Percentiles rank a stretch among this genome's conserved stretches.
phyloP scores from a whole-genome alignment of 2,888 invertebrate species.

The Pollenia angustigena region DNA sequence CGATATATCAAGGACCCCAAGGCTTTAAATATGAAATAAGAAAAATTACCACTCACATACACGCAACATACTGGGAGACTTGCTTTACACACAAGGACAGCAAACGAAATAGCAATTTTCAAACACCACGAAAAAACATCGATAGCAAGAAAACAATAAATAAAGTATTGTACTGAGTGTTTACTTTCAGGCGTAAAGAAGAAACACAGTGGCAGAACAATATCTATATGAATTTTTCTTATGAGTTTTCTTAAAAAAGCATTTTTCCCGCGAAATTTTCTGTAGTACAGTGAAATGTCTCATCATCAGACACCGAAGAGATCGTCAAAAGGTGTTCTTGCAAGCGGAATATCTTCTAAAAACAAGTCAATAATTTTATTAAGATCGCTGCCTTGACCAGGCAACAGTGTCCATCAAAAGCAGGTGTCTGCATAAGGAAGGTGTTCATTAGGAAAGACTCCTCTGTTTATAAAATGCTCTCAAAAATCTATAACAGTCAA shows the following conservation, averaged over 20 bases:
- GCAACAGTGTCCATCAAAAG: too few species aligned
- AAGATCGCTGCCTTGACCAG: too few species aligned
- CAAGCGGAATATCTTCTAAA: too few species aligned
- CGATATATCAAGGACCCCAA: slow-evolving; percentile 62
- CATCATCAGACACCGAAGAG: too few species aligned
- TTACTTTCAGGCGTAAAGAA: slow-evolving; percentile 31
- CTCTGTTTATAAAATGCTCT: too few species aligned
- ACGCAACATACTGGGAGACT: background rate
- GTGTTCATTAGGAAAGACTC: too few species aligned
- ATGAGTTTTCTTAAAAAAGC: background rate
- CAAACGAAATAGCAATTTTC: slow-evolving; percentile 20
- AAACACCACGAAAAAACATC: background rate
- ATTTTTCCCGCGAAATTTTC: too few species aligned
- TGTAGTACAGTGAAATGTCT: too few species aligned
- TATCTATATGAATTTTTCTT: background rate
- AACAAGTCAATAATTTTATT: too few species aligned
- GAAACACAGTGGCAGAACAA: background rate
- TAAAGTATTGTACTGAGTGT: background rate
- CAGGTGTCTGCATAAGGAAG: too few species aligned
- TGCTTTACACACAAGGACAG: background rate
- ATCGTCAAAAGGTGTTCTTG: too few species aligned
- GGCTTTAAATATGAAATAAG: slow-evolving; percentile 59
- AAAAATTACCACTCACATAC: slow-evolving; percentile 28
- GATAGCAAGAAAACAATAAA: slow-evolving; percentile 47
- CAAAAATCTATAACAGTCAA: too few species aligned